phyloP scores from a whole-genome alignment of 2,113 vertebrate genomes.

The Mobula birostris region DNA sequence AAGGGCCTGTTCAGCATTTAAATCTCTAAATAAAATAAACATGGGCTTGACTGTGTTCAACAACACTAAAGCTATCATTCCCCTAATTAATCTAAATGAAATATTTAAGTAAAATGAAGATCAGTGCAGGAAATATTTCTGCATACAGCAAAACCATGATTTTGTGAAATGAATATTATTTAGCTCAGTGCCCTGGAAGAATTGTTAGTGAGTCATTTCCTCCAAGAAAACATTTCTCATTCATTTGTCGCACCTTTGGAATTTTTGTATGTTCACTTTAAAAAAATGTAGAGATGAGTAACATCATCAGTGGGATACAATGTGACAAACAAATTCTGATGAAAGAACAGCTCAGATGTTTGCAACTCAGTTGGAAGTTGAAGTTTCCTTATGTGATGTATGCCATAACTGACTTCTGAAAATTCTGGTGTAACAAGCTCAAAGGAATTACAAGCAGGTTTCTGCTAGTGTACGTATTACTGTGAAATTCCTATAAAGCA shows the following conservation, averaged over 20 bases:
- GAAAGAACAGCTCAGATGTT: neutral
- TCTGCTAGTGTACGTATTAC: neutral
- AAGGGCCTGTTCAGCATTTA: too few species aligned
- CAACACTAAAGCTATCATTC: neutral
- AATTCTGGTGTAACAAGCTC: neutral
- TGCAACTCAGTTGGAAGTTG: neutral
- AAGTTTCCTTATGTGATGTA: neutral
- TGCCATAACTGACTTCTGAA: neutral
- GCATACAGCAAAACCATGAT: neutral
- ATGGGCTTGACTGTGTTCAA: too few species aligned
- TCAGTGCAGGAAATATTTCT: neutral
- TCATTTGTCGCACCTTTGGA: neutral
- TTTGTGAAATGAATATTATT: neutral
- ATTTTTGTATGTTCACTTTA: neutral
- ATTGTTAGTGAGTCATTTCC: slow-evolving; percentile 9
- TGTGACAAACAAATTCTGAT: neutral
- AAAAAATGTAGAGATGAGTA: neutral
- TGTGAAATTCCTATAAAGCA: neutral
- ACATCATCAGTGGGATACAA: neutral
- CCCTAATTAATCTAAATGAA: neutral
- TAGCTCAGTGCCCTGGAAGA: neutral
- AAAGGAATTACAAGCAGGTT: neutral
- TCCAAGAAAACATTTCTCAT: neutral
- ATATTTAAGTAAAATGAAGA: neutral
- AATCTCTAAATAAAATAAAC: too few species aligned